A percentile compares a stretch with the other conserved stretches of the same genome.
phyloP scores from a whole-genome alignment of 1,140 invertebrate species.

The Riptortus pedestris region DNA sequence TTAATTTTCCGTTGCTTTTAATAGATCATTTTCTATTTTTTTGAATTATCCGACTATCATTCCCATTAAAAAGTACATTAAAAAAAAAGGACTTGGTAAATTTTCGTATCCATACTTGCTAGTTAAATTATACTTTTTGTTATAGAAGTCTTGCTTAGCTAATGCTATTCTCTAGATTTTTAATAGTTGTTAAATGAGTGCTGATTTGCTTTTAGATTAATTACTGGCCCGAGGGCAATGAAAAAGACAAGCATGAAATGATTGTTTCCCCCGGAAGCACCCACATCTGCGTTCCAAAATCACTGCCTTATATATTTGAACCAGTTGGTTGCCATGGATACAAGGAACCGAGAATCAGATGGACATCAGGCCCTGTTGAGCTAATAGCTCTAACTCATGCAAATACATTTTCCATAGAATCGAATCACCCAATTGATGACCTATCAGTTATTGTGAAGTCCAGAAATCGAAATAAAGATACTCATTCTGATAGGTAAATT shows the following conservation, averaged over 20 bases:
- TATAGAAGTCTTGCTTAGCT: too few species aligned
- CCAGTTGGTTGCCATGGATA: conserved; percentile 77
- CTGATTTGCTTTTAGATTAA: conserved; percentile 31
- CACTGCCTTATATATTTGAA: conserved; percentile 62
- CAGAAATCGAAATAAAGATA: conserved; percentile 31
- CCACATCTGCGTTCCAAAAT: conserved; percentile 52
- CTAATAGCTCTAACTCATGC: conserved; percentile 37
- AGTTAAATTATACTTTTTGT: too few species aligned
- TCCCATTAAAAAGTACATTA: too few species aligned
- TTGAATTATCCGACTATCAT: too few species aligned
- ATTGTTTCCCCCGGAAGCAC: conserved; percentile 26
- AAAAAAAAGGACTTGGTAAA: too few species aligned
- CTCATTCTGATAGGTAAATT: conserved; percentile 15
- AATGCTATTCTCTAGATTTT: too few species aligned
- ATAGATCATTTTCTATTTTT: too few species aligned
- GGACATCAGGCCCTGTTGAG: conserved; percentile 46
- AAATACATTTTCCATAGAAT: conserved; percentile 33
- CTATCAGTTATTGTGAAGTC: conserved; percentile 34
- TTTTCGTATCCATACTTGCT: too few species aligned
- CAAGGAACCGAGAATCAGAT: conserved; percentile 41
- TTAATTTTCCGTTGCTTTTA: too few species aligned
- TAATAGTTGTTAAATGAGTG: too few species aligned
- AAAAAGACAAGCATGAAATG: conserved; percentile 11
- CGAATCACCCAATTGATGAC: conserved; percentile 34
- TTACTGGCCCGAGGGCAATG: conserved; percentile 23